A percentile compares a stretch with the other conserved stretches of the same genome.
These are phyloP conservation scores for Hyles lineata DNA, from an alignment of 2,888 invertebrate species.

Conservation along the genomic window DNA sequence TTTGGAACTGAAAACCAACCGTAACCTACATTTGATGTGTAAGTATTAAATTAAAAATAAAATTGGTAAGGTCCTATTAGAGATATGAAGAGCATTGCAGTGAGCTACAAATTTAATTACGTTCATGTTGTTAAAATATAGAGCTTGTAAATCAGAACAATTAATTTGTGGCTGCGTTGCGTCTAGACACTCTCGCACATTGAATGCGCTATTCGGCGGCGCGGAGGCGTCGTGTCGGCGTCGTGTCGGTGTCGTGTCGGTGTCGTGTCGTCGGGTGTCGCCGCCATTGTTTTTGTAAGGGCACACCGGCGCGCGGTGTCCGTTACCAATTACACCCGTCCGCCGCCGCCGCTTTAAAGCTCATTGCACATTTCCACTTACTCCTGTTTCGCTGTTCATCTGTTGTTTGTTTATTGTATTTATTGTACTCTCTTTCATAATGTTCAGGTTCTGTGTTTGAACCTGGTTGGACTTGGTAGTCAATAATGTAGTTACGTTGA, in stretches of 20 bases:
- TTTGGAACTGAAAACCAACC: too few species aligned
- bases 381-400: constrained; percentile 2
- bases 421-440: background rate
- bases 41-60: too few species aligned
- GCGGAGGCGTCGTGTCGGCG: background rate
- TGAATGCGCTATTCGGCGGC: background rate
- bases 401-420: constrained; percentile 6
- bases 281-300: constrained; percentile 13
- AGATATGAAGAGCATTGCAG: too few species aligned
- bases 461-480: too few species aligned
- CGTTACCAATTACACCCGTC: constrained; percentile 53
- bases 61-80: too few species aligned
- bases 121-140: too few species aligned
- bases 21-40: too few species aligned
- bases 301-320: constrained; percentile 48
- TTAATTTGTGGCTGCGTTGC: background rate
- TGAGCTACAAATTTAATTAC: too few species aligned
- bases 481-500: too few species aligned
- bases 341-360: constrained; percentile 12
- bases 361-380: constrained; percentile 25
- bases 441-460: too few species aligned
- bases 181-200: background rate
- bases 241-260: background rate
- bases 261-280: background rate
- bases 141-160: background rate